Evolutionary conservation across 2,797 vertebrate species (phyloP).

Genomic region (Alcedo quadribrachys): DNA sequence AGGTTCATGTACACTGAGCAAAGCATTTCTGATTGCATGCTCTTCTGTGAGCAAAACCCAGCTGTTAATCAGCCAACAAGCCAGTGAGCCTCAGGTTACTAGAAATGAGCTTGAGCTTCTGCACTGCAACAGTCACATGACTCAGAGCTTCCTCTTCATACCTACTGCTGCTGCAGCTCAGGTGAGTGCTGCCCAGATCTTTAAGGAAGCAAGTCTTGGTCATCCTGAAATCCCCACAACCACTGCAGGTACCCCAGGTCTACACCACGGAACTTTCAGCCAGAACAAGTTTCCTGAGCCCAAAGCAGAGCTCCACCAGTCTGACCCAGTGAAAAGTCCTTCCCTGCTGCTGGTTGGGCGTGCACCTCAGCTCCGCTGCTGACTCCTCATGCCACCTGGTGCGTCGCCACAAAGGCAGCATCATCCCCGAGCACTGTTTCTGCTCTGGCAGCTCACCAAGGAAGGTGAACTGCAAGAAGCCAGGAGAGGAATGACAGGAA

Average conservation of each 20-base stretch:
- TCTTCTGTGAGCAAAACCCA: neutral
- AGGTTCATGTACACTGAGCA: neutral
- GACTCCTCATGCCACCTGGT: neutral
- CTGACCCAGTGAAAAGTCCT: neutral
- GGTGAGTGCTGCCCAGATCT: neutral
- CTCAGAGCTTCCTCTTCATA: neutral
- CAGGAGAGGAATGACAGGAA: neutral
- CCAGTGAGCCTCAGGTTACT: neutral
- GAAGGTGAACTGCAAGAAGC: neutral
- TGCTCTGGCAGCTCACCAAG: neutral
- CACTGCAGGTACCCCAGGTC: neutral
- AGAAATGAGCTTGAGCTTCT: neutral
- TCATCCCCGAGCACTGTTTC: neutral
- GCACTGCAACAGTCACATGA: fast-evolving
- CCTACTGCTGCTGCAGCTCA: neutral
- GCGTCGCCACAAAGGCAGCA: neutral
- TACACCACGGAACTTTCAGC: neutral
- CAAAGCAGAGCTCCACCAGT: neutral
- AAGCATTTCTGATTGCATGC: neutral
- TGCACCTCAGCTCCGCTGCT: neutral
- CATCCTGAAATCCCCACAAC: neutral
- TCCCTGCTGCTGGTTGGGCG: neutral
- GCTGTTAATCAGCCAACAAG: neutral
- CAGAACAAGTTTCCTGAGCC: neutral
- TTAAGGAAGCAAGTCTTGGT: neutral